These are phyloP conservation scores for Leucoraja ocellata DNA, from an alignment of 2,797 vertebrate species.

Conservation along the genomic window DNA sequence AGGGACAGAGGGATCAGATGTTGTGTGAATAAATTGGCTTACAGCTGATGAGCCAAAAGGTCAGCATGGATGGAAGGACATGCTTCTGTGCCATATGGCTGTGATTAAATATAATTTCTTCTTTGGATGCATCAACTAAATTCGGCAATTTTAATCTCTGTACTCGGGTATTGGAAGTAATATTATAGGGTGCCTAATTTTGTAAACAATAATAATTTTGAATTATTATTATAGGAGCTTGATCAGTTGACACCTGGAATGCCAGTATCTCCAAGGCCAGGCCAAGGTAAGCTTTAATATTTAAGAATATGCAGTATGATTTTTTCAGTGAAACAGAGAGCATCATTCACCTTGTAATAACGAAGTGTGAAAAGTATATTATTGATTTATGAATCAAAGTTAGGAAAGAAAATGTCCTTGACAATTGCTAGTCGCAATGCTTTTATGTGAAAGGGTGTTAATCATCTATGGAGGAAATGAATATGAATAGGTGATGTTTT, in stretches of 20 bases:
- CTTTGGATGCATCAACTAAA: background rate
- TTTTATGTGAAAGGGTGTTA: background rate
- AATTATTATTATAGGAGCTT: constrained; percentile 66
- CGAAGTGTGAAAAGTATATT: constrained; percentile 44
- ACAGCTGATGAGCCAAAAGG: too few relatives aligned
- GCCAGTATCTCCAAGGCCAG: constrained; percentile 75
- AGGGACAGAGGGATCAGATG: too few relatives aligned
- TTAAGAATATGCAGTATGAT: constrained; percentile 45
- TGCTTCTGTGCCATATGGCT: too few relatives aligned
- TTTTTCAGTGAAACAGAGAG: background rate
- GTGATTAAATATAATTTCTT: background rate
- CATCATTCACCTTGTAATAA: background rate
- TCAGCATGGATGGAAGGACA: too few relatives aligned
- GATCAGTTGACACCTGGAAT: constrained; percentile 65
- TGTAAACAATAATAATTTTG: constrained; percentile 42
- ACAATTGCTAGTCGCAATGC: background rate
- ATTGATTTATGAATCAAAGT: constrained; percentile 52
- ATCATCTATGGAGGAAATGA: background rate
- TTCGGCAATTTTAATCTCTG: background rate
- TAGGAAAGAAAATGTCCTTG: background rate
- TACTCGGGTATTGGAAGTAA: background rate
- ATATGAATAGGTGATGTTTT: too few relatives aligned
- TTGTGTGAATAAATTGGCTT: too few relatives aligned
- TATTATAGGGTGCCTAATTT: background rate
- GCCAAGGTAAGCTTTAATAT: constrained; percentile 77